Percentiles rank a stretch among this genome's conserved stretches.
phyloP scores from a whole-genome alignment of 2,797 vertebrate genomes.

The Fundulus diaphanus region DNA sequence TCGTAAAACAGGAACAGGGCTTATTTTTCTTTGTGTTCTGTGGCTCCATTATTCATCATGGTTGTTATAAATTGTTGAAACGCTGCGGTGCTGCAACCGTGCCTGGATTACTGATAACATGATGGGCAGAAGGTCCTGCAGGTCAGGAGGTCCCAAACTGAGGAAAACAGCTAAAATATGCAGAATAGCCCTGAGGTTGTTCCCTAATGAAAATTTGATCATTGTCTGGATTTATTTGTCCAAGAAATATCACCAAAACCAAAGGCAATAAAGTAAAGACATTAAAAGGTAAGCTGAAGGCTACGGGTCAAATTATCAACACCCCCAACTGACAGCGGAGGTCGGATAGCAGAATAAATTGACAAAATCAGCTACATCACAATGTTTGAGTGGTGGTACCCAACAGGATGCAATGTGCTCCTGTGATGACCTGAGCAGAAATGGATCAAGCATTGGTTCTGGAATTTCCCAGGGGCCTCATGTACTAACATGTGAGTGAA shows the following conservation, averaged over 20 bases:
- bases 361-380: too few relatives aligned
- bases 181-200: neutral
- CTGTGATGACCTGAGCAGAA: neutral
- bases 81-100: neutral
- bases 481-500: too few relatives aligned
- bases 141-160: neutral
- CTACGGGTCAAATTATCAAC: neutral
- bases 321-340: neutral
- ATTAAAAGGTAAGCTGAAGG: neutral
- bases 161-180: slow-evolving; percentile 1
- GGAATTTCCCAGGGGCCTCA: too few relatives aligned
- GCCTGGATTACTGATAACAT: slow-evolving; percentile 8
- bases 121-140: slow-evolving; percentile 2
- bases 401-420: neutral
- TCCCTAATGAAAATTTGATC: neutral
- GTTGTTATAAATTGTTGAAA: slow-evolving; percentile 11
- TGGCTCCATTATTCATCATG: slow-evolving; percentile 12
- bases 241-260: neutral
- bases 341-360: neutral
- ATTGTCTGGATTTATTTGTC: neutral
- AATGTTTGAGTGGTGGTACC: neutral
- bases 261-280: neutral
- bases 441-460: neutral
- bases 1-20: neutral
- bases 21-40: neutral